These are phyloP conservation scores for Ecliptopera silaceata DNA, from an alignment of 2,888 invertebrate species.

Conservation along the genomic window DNA sequence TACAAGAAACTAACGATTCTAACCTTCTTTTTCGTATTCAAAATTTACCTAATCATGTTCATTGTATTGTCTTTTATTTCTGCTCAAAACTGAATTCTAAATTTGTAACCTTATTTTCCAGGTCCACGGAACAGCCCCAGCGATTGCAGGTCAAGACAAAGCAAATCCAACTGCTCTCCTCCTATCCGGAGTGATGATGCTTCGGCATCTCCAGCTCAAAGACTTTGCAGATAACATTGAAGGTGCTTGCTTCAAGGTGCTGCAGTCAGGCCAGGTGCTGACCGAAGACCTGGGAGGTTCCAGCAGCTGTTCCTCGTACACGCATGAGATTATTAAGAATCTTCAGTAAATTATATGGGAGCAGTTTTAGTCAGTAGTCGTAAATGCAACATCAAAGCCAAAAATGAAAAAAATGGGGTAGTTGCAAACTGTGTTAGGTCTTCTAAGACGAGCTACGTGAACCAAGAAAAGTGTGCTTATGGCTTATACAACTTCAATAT, in stretches of 20 bases:
- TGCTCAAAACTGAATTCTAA: no score
- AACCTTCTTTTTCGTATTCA: no score
- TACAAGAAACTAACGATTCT: no score
- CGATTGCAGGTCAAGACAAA: conserved; percentile 97
- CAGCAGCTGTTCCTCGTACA: conserved; percentile 96
- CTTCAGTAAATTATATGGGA: conserved; percentile 40
- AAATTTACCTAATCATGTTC: no score
- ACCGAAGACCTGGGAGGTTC: conserved; percentile 98
- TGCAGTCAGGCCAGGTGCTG: conserved; percentile 90
- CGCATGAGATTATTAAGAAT: conserved; percentile 89
- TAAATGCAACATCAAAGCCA: no score
- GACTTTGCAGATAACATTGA: conserved; percentile 91
- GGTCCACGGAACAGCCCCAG: conserved; percentile 98
- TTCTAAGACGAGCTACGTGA: no score
- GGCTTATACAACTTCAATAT: no score
- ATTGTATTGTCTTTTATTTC: no score
- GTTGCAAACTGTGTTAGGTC: no score
- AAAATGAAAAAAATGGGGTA: no score
- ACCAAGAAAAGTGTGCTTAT: no score
- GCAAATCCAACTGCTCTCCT: conserved; percentile 99
- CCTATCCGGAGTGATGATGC: conserved; percentile 99
- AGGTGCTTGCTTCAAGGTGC: conserved; percentile 88
- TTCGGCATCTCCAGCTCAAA: conserved; percentile 92
- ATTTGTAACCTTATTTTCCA: conserved; percentile 53
- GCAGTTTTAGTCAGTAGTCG: conserved; percentile 25